Conservation (phyloP, 2,888 invertebrate species). For the Microctonus hyperodae region DNA sequence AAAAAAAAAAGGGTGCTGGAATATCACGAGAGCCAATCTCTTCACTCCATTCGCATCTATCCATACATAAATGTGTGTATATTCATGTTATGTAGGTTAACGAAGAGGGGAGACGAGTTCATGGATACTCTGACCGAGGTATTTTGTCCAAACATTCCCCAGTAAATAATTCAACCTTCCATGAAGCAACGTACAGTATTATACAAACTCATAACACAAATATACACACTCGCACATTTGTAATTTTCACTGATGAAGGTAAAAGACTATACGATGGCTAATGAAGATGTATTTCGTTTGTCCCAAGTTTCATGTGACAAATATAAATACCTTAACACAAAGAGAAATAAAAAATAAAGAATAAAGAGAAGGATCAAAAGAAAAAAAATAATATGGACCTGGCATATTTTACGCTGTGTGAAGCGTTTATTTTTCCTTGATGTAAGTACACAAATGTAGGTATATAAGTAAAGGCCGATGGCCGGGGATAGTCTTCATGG, state of each 20-base stretch:
- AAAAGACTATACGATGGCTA: neutral
- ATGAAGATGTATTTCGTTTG: neutral
- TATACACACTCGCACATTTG: neutral
- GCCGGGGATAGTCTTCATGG: constrained; percentile 35
- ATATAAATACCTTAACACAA: neutral
- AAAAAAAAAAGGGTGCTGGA: neutral
- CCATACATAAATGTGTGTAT: neutral
- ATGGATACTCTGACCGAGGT: constrained; percentile 4
- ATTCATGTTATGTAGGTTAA: constrained; percentile 4
- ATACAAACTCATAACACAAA: neutral
- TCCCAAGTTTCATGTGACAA: neutral
- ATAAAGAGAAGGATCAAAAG: constrained; percentile 12
- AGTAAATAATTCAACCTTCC: constrained; percentile 2
- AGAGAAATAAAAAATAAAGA: neutral
- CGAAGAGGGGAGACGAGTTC: neutral
- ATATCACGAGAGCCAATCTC: constrained; percentile 10
- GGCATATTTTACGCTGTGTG: neutral
- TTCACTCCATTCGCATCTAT: neutral
- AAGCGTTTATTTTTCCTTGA: neutral
- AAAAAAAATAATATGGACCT: too few species aligned
- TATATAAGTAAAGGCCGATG: constrained; percentile 37
- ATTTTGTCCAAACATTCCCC: constrained; percentile 13
- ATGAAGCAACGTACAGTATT: neutral
- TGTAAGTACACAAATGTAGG: constrained; percentile 18
- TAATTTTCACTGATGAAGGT: neutral